Base-by-base conservation (phyloP, 2,797 vertebrate species). In the Acrossocheilus fasciatus region DNA sequence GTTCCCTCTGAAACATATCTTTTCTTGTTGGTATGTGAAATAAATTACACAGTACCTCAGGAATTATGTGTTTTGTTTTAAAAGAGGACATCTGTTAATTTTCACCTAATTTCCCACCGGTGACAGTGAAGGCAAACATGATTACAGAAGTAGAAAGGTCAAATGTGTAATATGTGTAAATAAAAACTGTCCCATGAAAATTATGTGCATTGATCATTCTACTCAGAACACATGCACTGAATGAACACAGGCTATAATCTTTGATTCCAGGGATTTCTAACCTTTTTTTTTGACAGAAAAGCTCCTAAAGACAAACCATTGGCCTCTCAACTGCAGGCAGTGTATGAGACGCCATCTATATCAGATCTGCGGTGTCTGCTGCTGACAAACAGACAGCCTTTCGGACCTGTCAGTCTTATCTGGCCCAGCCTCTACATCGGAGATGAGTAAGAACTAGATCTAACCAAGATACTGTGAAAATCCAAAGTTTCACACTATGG, bases 351-450 rank as follows among this genome's bases (percentile, higher is more conserved):
- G 0, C 93, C 95, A 0, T 92, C 96, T 5, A 88, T 97, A 92
- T 91, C 93, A 84, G 96, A 96, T 9, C 92, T 97, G 89, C 95
- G 91, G 87, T 90, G 92, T 87, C 90, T 96, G 80, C 90, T 97
- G 34, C 96, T 96, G 95, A 93, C 89, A 23, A 93, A 91, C 52
- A 83, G 91, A 52, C 92, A 92, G 0, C 87, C 94, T 87, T 91
- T 74, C 0, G 93, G 89, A 59, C 94, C 96, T 0, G 80, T 97
- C 90, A 94, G 96, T 41, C 95, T 97, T 95, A 96, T 98, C 87
- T 97, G 96, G 97, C 96, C 96, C 64, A 95, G 96, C 70, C 95
- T 98, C 78, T 96, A 95, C 86, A 91, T 97, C 79, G 93, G 95
- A 94, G 95, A 97, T 82, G 91, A 95, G 95, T 96, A 95, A 87